These are phyloP conservation scores for Perccottus glenii DNA, from an alignment of 2,113 vertebrate genomes.

Conservation along the genomic window DNA sequence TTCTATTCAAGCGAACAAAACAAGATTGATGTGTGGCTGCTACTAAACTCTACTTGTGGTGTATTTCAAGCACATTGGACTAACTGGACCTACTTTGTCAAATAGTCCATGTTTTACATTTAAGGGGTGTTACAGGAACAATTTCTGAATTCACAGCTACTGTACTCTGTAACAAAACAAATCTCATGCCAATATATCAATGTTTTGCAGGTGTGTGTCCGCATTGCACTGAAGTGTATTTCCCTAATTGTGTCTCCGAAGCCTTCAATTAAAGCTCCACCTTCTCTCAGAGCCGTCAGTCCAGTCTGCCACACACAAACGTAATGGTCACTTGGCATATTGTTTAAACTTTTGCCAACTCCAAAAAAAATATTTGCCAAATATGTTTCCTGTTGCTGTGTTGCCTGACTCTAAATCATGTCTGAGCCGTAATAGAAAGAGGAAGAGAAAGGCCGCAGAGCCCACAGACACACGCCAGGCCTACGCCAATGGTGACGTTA, in stretches of 20 bases:
- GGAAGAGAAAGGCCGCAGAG: slow-evolving; percentile 66
- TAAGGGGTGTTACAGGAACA: slow-evolving; percentile 20
- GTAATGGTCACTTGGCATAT: background rate
- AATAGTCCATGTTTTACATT: background rate
- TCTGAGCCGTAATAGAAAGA: slow-evolving; percentile 59
- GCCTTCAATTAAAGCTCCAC: slow-evolving; percentile 36
- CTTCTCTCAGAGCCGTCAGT: slow-evolving; percentile 27
- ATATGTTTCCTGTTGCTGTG: slow-evolving; percentile 25
- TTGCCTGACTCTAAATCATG: slow-evolving; percentile 35
- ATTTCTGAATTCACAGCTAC: slow-evolving; percentile 9
- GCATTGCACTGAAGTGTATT: slow-evolving; percentile 15
- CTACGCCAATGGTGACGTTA: slow-evolving; percentile 56
- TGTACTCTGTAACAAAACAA: slow-evolving; percentile 32
- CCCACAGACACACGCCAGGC: slow-evolving; percentile 59
- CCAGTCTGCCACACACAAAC: background rate
- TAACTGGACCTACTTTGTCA: no score
- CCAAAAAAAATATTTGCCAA: no score
- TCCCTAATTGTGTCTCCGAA: slow-evolving; percentile 32
- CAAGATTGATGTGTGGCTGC: no score
- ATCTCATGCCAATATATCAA: slow-evolving; percentile 26
- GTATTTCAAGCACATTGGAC: no score
- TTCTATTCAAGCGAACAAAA: no score
- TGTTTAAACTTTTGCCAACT: no score
- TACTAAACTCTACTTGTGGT: no score
- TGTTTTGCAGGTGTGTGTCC: slow-evolving; percentile 40